Evolutionary conservation across 2,113 vertebrate genomes (phyloP).

Genomic region (Misgurnus mizolepis): DNA sequence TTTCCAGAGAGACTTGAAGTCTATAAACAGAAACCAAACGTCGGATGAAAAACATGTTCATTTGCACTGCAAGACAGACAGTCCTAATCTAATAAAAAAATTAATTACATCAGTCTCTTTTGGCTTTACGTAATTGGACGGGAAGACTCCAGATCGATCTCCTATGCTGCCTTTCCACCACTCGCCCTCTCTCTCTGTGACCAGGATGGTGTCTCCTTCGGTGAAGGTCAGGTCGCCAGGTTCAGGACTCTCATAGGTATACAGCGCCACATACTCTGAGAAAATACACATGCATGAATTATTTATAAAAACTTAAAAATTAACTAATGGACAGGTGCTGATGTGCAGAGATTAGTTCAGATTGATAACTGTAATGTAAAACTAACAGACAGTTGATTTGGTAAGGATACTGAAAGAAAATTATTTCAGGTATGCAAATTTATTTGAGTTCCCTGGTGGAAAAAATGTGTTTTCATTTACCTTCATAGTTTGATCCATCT

Average conservation of each 20-base stretch:
- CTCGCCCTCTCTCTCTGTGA: slow-evolving; percentile 90
- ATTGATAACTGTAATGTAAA: too few species aligned
- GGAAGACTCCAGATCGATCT: slow-evolving; percentile 85
- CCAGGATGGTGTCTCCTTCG: slow-evolving; percentile 88
- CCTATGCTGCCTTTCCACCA: slow-evolving; percentile 94
- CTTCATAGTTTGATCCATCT: slow-evolving; percentile 67
- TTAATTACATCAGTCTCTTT: slow-evolving; percentile 86
- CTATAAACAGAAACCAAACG: slow-evolving; percentile 69
- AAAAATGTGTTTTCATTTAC: slow-evolving; percentile 47
- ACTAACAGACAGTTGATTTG: too few species aligned
- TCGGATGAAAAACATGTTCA: not conserved
- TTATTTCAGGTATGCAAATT: not conserved
- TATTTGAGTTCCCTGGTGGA: too few species aligned
- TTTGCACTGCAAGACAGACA: too few species aligned
- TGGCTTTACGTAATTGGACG: slow-evolving; percentile 91
- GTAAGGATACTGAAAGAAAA: not conserved
- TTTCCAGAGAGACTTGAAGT: slow-evolving; percentile 66
- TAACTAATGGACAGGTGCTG: not conserved
- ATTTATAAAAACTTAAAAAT: not conserved
- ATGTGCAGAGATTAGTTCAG: not conserved
- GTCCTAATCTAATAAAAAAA: not conserved
- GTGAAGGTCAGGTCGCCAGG: slow-evolving; percentile 85
- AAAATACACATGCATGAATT: not conserved
- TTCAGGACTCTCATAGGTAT: slow-evolving; percentile 89
- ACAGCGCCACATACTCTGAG: slow-evolving; percentile 88